Conservation (phyloP, 2,113 vertebrate species). For the Eubucco bourcierii region DNA sequence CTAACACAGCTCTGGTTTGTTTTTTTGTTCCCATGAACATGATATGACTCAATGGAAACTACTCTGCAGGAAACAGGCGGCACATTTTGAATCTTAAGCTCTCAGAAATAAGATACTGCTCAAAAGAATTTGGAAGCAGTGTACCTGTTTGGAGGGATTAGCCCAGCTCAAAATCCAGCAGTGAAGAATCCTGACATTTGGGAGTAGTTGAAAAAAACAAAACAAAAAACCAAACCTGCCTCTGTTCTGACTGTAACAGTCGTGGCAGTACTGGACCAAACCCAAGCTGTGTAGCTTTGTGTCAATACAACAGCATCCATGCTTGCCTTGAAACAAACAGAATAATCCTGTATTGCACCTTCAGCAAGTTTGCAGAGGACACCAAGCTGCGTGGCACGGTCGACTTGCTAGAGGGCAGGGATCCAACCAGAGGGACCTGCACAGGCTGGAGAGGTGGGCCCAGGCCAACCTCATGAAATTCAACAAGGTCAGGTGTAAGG, state of each 20-base stretch:
- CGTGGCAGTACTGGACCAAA: not conserved
- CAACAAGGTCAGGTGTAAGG: too few species aligned
- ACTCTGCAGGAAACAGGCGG: not conserved
- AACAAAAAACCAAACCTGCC: not conserved
- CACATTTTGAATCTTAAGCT: not conserved
- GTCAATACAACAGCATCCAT: not conserved
- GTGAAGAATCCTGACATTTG: not conserved
- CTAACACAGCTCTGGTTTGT: constrained; percentile 26
- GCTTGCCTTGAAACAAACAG: not conserved
- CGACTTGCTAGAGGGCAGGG: too few species aligned
- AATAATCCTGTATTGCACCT: not conserved
- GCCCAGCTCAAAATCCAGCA: not conserved
- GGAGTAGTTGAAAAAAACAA: not conserved
- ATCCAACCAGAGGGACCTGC: too few species aligned
- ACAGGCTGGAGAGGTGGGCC: too few species aligned
- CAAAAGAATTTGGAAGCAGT: not conserved
- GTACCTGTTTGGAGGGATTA: constrained; percentile 8
- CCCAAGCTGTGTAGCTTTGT: not conserved
- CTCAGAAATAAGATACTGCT: not conserved
- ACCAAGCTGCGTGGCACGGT: too few species aligned
- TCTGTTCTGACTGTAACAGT: not conserved
- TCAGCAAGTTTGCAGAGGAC: too few species aligned
- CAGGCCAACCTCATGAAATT: too few species aligned
- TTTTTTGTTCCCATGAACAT: constrained; percentile 61
- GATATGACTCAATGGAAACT: constrained; percentile 62